Base-by-base conservation (phyloP, 2,113 vertebrate genomes). In the Nematolebias whitei region DNA sequence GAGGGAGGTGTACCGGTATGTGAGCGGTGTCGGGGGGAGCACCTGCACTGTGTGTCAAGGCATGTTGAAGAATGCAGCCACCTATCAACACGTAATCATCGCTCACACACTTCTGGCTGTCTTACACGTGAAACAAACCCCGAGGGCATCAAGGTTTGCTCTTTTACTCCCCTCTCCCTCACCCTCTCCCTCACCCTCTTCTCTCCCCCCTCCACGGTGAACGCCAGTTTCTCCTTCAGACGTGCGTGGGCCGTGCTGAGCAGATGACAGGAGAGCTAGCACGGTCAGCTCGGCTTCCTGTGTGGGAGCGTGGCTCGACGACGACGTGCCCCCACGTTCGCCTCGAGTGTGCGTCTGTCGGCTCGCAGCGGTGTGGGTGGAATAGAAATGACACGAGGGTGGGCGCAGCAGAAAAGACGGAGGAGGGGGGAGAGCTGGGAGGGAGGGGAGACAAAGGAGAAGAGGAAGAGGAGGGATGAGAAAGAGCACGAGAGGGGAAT, bases 331-430 rank as follows among this genome's bases (percentile, higher is more conserved):
- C 75, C 72, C 53, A 66, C 78, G 73, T 70, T 75, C n/a, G 47
- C 73, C 62, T 58, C 75, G 40, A 80, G 71, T 79, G 77, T 1
- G 51, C 8, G 60, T 77, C 45, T 83, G 71, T 79, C 84, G 85
- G 74, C 84, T 74, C 78, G 86, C 85, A 76, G 80, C 86, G 85
- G 85, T 90, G 91, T 92, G 88, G 91, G 91, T 78, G 92, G 91
- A 92, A 91, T 90, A 90, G 86, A 89, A 91, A 92, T 90, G 61
- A 85, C 79, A 65, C 40, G 23, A 74, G 85, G 68, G 74, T 79
- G 82, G 79, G 83, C 79, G 66, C 72, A 77, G 74, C 74, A 66
- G 82, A 49, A 74, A 68, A 67, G 83, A 56, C 60, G 55, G 66
- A 63, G 78, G 77, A 72, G 58, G 48, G 71, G 79, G 63, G 71